Conservation (phyloP, 2,888 invertebrate genomes). For the Hypena proboscidalis region DNA sequence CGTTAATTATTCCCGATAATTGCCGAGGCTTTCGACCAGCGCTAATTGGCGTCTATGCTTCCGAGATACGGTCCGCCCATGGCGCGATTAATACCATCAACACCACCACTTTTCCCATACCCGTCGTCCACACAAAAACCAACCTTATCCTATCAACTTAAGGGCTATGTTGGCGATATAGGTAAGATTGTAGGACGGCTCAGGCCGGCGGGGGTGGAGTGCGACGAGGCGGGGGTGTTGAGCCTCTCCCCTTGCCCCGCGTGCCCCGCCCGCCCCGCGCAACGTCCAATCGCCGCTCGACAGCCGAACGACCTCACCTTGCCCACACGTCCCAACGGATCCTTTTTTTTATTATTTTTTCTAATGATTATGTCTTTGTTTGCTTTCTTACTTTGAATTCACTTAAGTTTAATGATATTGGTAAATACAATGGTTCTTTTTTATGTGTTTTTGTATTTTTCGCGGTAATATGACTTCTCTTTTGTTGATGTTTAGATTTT, state of each 20-base stretch:
- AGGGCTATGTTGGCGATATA: conserved; percentile 58
- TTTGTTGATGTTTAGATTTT: conserved; percentile 1
- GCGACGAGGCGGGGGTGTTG: conserved; percentile 70
- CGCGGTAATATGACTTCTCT: conserved; percentile 3
- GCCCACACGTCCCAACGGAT: conserved; percentile 76
- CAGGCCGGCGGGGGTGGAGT: conserved; percentile 70
- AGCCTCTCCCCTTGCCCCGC: conserved; percentile 69
- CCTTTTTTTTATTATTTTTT: conserved; percentile 63
- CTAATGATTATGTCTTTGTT: conserved; percentile 58
- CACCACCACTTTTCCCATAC: conserved; percentile 56
- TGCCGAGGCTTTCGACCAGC: conserved; percentile 66
- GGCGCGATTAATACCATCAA: conserved; percentile 78
- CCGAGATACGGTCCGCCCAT: conserved; percentile 80
- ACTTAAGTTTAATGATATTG: conserved; percentile 34
- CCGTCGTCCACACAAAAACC: conserved; percentile 45
- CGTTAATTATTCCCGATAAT: conserved; percentile 71
- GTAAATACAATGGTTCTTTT: conserved; percentile 35
- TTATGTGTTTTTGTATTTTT: conserved; percentile 22
- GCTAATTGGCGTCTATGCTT: conserved; percentile 80
- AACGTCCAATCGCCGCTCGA: conserved; percentile 70
- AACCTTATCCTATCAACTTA: conserved; percentile 50
- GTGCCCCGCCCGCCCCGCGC: conserved; percentile 62
- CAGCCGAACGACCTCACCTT: conserved; percentile 77
- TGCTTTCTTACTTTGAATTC: conserved; percentile 43
- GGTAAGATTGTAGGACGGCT: conserved; percentile 66